Evolutionary conservation across 2,888 invertebrate genomes (phyloP), one percentile per base, ranked within the genome.

Genomic region (Papilio demoleus): DNA sequence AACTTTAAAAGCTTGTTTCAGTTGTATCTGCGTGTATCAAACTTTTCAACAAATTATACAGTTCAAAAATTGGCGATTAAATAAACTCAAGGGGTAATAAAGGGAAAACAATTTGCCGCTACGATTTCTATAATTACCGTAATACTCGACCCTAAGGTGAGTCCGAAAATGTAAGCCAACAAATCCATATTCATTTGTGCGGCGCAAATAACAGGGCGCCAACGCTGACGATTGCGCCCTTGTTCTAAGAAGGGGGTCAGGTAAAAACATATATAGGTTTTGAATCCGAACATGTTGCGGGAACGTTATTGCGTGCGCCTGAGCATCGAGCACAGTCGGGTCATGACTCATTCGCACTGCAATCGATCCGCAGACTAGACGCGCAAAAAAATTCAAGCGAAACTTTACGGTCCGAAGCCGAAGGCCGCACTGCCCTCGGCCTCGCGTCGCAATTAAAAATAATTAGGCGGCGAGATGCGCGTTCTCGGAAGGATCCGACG

Each of bases 361-460:
- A 88, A 87, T 86, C 87, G 84, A 83, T 85, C 84, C 87, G 82
- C 82, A 79, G 82, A 84, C 90, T 91, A 91, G 91, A 91, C 91
- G 88, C 87, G 87, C 47, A 88, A 91, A 91, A 90, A 91, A 91
- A 88, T 82, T 70, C 62, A 81, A 79, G 80, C 47, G 59, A 86
- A 83, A 81, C 78, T 83, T 82, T 80, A 85, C 86, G 86, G 40
- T 88, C 85, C 53, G 53, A 27, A 56, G 31, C 85, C 85, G 89
- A 90, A 90, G 91, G 90, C 88, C 89, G 86, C 83, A 82, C 79
- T 81, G 80, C 80, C 78, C 83, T 80, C 85, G 87, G 83, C 78
- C 83, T 80, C 85, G 87, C 83, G 88, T 86, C 88, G 91, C 92
- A 92, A 92, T 92, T 92, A 92, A 92, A 92, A 92, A 92, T 92